Conservation (phyloP, 2,888 invertebrate species). For the Serripes groenlandicus region DNA sequence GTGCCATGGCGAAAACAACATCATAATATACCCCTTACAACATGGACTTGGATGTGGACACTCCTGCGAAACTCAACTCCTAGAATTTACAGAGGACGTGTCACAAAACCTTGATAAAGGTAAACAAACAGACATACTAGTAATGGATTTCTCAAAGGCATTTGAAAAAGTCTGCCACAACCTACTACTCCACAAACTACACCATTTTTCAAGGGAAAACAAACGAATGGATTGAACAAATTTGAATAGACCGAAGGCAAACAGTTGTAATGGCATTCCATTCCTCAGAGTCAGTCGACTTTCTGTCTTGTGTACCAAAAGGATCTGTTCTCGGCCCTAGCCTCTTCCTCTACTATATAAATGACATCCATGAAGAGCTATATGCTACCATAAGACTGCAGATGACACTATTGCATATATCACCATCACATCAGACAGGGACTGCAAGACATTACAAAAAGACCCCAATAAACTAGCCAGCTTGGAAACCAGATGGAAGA, state of each 20-base stretch:
- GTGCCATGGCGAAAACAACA: too few species aligned
- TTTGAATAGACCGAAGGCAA: neutral
- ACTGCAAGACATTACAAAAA: conserved; percentile 33
- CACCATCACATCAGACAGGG: conserved; percentile 14
- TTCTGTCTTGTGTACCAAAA: conserved; percentile 4
- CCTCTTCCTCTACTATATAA: conserved; percentile 26
- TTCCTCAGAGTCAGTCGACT: neutral
- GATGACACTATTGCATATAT: conserved; percentile 53
- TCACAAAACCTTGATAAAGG: conserved; percentile 23
- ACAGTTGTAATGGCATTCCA: neutral
- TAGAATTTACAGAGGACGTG: conserved; percentile 23
- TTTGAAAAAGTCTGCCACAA: conserved; percentile 51
- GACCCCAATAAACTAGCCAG: conserved; percentile 40
- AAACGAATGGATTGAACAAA: neutral
- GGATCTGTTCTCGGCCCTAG: conserved; percentile 19
- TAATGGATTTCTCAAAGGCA: conserved; percentile 50
- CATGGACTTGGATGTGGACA: conserved; percentile 31
- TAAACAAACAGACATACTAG: conserved; percentile 35
- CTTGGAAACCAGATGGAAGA: conserved; percentile 53
- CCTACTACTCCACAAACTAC: conserved; percentile 26
- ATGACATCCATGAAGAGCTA: conserved; percentile 2
- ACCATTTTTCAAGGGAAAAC: conserved; percentile 24
- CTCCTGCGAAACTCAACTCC: conserved; percentile 42
- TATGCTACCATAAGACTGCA: conserved; percentile 8
- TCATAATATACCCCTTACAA: too few species aligned